Evolutionary conservation across 2,113 vertebrate genomes (phyloP), one percentile per base, ranked within the genome.

Genomic region (Cottus gobio): DNA sequence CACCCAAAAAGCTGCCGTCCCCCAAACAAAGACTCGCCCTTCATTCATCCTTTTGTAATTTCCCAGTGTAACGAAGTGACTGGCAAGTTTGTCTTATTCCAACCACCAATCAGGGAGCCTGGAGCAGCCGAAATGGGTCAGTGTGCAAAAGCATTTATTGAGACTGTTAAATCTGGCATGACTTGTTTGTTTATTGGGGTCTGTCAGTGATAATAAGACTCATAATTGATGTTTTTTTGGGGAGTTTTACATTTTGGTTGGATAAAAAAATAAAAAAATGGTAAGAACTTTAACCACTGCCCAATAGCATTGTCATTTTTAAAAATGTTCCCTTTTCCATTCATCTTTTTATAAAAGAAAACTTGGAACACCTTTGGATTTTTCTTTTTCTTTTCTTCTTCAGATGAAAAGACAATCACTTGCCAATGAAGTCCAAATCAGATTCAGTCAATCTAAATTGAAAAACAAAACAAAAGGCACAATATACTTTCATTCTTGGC

Each of bases 31-130:
- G 87, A 77, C 89, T 71, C 71, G 56, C 87, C 82, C 90, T 80
- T 89, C 86, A 89, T 87, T 92, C 88, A 90, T 87, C 37, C 90
- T 87, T 92, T 91, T 92, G 90, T 91, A 64, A 89, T 85, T 88
- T 90, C 80, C 70, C 86, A 85, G 85, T 83, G 85, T 84, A 85
- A 82, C 71, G 54, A 83, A 91, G 85, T 90, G 86, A 88, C 76
- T 85, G 87, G 84, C 80, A 86, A 89, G 82, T 90, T 85, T 86
- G 83, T 76, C 70, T 85, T 82, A 80, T 85, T 87, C 83, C 83
- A 48, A 69, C 79, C 66, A 82, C 68, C 79, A n/a, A n/a, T 66
- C 75, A 71, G 71, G 68, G 73, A 80, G 74, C 44, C 44, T 66
- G 71, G 0, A 30, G 61, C 62, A 62, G 82, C 70, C 2, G 24